These are phyloP conservation scores for Danio tinwini DNA, from an alignment of 2,797 vertebrate genomes.

Conservation along the genomic window DNA sequence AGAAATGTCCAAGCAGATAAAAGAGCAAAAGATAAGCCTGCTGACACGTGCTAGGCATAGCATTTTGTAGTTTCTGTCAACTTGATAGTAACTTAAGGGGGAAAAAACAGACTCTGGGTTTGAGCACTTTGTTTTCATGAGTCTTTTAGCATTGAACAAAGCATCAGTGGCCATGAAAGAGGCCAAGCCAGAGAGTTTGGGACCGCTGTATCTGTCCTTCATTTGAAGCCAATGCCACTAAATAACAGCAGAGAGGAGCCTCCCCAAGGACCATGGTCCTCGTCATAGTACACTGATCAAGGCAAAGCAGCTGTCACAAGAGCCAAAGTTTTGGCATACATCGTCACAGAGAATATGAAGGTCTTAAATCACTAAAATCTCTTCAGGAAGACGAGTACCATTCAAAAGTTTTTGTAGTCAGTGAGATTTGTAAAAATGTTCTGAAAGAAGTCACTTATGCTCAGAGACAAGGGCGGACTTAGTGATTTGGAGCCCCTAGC, in stretches of 20 bases:
- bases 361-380: neutral
- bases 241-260: conserved; percentile 64
- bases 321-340: conserved; percentile 53
- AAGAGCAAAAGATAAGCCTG: conserved; percentile 24
- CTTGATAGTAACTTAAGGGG: neutral
- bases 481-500: no score
- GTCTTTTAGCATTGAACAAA: neutral
- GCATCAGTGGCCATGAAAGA: conserved; percentile 26
- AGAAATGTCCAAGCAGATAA: conserved; percentile 33
- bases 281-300: conserved; percentile 67
- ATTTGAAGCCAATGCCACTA: conserved; percentile 59
- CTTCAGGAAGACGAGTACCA: neutral
- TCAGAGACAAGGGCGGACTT: no score
- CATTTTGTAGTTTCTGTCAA: neutral
- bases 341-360: conserved; percentile 13
- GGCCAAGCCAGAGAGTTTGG: conserved; percentile 1
- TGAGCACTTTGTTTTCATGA: conserved; percentile 19
- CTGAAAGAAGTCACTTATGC: neutral
- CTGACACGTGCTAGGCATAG: neutral
- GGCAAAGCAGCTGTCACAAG: conserved; percentile 72
- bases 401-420: neutral
- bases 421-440: neutral
- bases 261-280: conserved; percentile 61
- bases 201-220: conserved; percentile 50
- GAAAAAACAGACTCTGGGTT: neutral